Evolutionary conservation across 2,888 invertebrate genomes (phyloP).

Genomic region (Gastrophysa polygoni): DNA sequence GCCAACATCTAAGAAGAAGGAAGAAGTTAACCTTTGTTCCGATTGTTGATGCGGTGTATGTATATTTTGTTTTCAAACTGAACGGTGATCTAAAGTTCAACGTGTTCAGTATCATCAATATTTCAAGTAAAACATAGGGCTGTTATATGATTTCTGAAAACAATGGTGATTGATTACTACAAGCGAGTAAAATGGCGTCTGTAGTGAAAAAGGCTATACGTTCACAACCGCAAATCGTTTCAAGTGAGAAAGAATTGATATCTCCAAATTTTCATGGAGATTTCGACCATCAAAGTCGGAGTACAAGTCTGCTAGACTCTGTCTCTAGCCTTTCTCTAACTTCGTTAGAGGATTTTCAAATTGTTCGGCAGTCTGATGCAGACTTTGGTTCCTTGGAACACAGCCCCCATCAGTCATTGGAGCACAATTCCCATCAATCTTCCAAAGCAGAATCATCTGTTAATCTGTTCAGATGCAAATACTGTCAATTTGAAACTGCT

Average conservation of each 20-base stretch:
- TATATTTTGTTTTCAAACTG: no score
- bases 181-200: neutral
- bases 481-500: neutral
- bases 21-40: no score
- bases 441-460: neutral
- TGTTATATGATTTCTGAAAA: no score
- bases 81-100: no score
- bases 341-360: neutral
- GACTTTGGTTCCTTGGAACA: neutral
- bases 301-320: neutral
- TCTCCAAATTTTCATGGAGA: neutral
- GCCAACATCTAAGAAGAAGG: no score
- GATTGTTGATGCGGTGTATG: no score
- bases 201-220: neutral
- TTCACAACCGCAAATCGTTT: neutral
- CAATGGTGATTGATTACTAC: neutral
- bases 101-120: no score
- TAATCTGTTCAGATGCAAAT: neutral
- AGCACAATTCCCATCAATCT: no score
- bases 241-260: neutral
- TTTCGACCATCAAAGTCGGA: neutral
- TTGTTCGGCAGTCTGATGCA: neutral
- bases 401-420: neutral
- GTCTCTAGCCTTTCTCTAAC: neutral
- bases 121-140: no score